These are phyloP conservation scores for Anabacerthia variegaticeps DNA, from an alignment of 2,797 vertebrate genomes.

Conservation along the genomic window DNA sequence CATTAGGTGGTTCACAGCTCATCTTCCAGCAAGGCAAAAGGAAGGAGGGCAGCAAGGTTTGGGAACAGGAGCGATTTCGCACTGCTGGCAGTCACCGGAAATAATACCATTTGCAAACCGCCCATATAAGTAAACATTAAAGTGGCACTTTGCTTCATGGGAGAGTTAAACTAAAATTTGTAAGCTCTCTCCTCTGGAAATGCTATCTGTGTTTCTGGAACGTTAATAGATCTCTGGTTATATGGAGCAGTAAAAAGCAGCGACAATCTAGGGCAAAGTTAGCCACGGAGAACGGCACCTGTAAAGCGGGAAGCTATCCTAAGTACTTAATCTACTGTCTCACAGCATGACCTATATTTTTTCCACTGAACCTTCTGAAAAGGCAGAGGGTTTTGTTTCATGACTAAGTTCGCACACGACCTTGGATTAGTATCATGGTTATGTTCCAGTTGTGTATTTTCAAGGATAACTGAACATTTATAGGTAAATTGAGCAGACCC, in stretches of 20 bases:
- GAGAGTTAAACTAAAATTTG: neutral
- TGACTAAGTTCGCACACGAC: neutral
- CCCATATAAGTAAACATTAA: rapidly evolving
- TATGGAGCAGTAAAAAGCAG: rapidly evolving
- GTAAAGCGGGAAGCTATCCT: neutral
- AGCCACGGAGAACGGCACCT: rapidly evolving
- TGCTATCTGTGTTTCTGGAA: neutral
- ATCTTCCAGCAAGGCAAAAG: neutral
- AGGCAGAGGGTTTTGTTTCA: neutral
- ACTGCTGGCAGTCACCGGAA: neutral
- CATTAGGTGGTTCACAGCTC: neutral
- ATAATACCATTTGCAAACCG: neutral
- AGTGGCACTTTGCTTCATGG: neutral
- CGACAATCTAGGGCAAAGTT: neutral
- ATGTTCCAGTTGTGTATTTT: neutral
- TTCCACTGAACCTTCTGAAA: neutral
- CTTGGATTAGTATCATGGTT: neutral
- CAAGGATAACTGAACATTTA: neutral
- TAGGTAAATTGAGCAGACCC: neutral
- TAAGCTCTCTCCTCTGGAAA: neutral
- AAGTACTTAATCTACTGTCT: neutral
- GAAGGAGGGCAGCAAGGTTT: neutral
- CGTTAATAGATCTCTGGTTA: neutral
- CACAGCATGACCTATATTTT: constrained; percentile 35
- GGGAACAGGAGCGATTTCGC: neutral